Conservation (phyloP, 1,140 invertebrate genomes). For the Eurosta solidaginis region DNA sequence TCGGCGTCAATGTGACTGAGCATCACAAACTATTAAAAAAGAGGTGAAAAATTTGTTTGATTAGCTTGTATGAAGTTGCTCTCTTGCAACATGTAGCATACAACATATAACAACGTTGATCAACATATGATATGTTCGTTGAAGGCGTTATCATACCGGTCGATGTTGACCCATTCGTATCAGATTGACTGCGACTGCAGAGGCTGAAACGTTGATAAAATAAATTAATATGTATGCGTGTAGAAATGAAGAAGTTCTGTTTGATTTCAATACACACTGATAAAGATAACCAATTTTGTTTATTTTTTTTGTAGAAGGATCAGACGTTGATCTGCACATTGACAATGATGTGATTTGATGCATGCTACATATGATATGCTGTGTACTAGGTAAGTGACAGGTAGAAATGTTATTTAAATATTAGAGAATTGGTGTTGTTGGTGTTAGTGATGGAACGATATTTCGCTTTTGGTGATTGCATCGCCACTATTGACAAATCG, state of each 20-base stretch:
- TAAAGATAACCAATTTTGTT: conserved; percentile 58
- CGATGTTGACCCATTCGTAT: background rate
- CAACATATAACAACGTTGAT: background rate
- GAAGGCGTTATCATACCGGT: background rate
- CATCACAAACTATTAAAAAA: conserved; percentile 50
- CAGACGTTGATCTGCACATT: conserved; percentile 36
- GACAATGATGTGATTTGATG: background rate
- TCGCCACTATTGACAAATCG: too few relatives aligned
- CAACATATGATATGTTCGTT: background rate
- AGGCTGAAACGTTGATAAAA: background rate
- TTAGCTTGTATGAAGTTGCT: conserved; percentile 58
- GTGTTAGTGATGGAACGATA: too few relatives aligned
- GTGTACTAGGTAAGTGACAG: too few relatives aligned
- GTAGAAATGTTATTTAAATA: too few relatives aligned
- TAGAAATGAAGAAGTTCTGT: background rate
- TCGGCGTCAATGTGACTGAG: conserved; percentile 30
- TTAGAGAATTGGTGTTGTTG: too few relatives aligned
- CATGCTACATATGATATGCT: background rate
- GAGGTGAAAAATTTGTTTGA: conserved; percentile 61
- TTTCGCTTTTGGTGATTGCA: too few relatives aligned
- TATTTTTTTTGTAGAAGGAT: conserved; percentile 43
- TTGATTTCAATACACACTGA: conserved; percentile 41
- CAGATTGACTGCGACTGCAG: background rate
- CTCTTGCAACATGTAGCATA: background rate
- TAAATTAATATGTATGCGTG: background rate